Percentiles rank a stretch among this genome's conserved stretches.
These are phyloP conservation scores for Pimephales promelas DNA, from an alignment of 2,113 vertebrate genomes.

Conservation along the genomic window DNA sequence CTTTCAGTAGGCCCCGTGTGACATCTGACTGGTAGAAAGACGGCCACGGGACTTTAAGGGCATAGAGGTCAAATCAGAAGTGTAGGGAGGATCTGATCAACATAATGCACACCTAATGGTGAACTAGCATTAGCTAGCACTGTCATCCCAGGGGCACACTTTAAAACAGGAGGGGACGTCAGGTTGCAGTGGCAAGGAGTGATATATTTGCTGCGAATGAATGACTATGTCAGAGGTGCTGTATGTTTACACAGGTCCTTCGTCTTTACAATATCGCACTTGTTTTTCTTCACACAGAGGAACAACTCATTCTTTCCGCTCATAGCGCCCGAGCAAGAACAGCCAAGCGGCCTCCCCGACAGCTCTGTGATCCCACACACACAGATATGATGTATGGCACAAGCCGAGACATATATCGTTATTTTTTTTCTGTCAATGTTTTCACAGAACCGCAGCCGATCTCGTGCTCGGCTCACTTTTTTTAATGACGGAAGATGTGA, in stretches of 20 bases:
- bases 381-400: constrained; percentile 50
- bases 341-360: constrained; percentile 7
- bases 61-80: constrained; percentile 13
- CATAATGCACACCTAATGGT: neutral
- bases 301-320: constrained; percentile 49
- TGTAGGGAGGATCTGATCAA: constrained; percentile 19
- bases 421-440: constrained; percentile 52
- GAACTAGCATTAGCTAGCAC: neutral
- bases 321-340: constrained; percentile 44
- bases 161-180: constrained; percentile 21
- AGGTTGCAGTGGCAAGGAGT: constrained; percentile 8
- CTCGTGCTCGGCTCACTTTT: constrained; percentile 26
- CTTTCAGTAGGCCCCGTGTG: constrained; percentile 35
- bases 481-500: constrained; percentile 51
- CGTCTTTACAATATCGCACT: constrained; percentile 40
- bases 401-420: constrained; percentile 31
- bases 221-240: constrained; percentile 37
- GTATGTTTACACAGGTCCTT: constrained; percentile 45
- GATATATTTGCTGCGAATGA: constrained; percentile 47
- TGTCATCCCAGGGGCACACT: constrained; percentile 16
- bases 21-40: constrained; percentile 30
- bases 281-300: constrained; percentile 44
- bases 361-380: constrained; percentile 39
- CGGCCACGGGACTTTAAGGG: neutral
- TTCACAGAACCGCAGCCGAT: constrained; percentile 48